Evolutionary conservation across 2,113 vertebrate species (phyloP), one percentile per base, ranked within the genome.

Genomic region (Diglossa brunneiventris): DNA sequence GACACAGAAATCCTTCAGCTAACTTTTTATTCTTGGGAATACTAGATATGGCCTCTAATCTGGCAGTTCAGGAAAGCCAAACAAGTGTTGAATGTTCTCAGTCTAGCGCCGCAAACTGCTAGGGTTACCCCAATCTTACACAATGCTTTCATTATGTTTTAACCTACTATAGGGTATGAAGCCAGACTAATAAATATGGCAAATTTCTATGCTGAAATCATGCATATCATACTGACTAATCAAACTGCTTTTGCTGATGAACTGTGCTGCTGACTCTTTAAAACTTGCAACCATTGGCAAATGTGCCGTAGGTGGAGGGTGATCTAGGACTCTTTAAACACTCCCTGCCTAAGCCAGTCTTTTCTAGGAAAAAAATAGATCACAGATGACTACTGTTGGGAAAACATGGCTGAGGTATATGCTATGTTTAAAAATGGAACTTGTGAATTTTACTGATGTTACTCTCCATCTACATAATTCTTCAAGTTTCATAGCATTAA

Each of bases 81-180:
- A 56, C 14, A 53, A 44, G 73, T 2, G 10, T 7, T 44, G 27
- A 66, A 50, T 15, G 41, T 49, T 37, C 24, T 2, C 3, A 58
- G 14, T 35, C 28, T 64, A n/a, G 39, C 44, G 15, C n/a, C 46
- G 41, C 41, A 56, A 72, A 47, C n/a, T 30, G 11, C 24, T 37
- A 42, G 17, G 10, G 24, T 46, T 58, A 50, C 12, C 35, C 23
- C 86, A 85, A 37, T 28, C 75, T 33, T 50, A 87, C 64, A 76
- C 21, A 68, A 69, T 73, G 53, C 35, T 94, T 94, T 93, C 26
- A 69, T 70, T 87, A 67, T 35, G 9, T 59, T 96, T 94, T 86
- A 97, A 96, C 50, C 82, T 59, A 73, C 37, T 64, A 63, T 91
- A 92, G 15, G 12, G 39, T 72, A 92, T 66, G 92, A 94, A 53